These are phyloP conservation scores for Sebastes schlegelii DNA, from an alignment of 2,113 vertebrate species.

Conservation along the genomic window DNA sequence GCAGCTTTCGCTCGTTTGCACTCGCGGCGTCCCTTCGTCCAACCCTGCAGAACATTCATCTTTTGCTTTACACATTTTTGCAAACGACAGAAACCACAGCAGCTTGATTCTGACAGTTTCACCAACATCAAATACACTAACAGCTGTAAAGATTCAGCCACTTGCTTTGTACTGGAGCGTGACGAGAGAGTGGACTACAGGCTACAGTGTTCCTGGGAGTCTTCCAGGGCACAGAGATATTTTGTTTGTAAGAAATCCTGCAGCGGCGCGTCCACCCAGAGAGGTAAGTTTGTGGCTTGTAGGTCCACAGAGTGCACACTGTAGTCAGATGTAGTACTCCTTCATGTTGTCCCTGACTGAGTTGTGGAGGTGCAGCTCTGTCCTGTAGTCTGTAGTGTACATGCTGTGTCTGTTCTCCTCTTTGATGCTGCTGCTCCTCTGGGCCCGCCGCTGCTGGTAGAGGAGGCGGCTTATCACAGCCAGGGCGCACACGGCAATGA, in stretches of 20 bases:
- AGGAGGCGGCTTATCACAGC: slow-evolving; percentile 92
- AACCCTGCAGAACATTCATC: slow-evolving; percentile 3
- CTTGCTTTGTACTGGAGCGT: slow-evolving; percentile 46
- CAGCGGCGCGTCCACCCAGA: slow-evolving; percentile 39
- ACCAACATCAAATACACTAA: slow-evolving; percentile 71
- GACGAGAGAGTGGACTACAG: slow-evolving; percentile 30
- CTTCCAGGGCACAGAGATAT: slow-evolving; percentile 39
- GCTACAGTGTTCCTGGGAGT: slow-evolving; percentile 47
- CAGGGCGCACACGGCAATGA: slow-evolving; percentile 90
- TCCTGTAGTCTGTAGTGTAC: slow-evolving; percentile 89
- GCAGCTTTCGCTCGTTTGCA: slow-evolving; percentile 17
- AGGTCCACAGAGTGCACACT: slow-evolving; percentile 23
- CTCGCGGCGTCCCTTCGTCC: not conserved
- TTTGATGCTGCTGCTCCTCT: slow-evolving; percentile 85
- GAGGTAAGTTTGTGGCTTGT: slow-evolving; percentile 52
- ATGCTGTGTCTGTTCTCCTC: slow-evolving; percentile 88
- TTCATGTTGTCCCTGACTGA: slow-evolving; percentile 93
- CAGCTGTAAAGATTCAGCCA: slow-evolving; percentile 50
- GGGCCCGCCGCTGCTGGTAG: slow-evolving; percentile 92
- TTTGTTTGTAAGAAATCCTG: slow-evolving; percentile 29
- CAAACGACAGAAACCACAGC: slow-evolving; percentile 66
- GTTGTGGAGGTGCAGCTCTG: slow-evolving; percentile 93
- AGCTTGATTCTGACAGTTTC: slow-evolving; percentile 63
- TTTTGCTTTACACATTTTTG: slow-evolving; percentile 60
- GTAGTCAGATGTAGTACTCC: slow-evolving; percentile 96